Percentiles rank a stretch among this genome's conserved stretches.
phyloP scores from a whole-genome alignment of 2,888 invertebrate species.

The Drosophila prostipennis region DNA sequence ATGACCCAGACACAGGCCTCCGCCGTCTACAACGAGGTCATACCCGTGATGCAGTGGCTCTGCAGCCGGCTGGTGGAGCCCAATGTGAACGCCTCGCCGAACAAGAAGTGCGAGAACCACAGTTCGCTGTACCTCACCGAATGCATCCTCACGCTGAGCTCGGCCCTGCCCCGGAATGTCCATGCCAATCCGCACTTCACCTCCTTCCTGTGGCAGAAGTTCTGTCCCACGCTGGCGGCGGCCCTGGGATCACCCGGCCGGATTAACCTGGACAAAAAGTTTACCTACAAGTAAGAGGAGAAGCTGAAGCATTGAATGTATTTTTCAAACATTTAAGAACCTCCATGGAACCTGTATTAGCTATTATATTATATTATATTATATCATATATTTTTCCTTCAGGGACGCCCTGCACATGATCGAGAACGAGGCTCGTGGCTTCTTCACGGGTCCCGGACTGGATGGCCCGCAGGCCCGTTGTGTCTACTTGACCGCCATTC shows the following conservation, averaged over 20 bases:
- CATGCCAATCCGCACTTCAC: conserved; percentile 94
- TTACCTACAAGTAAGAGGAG: conserved; percentile 87
- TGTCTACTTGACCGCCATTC: conserved; percentile 94
- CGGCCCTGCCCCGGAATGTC: conserved; percentile 92
- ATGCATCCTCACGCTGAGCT: conserved; percentile 93
- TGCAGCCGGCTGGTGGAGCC: conserved; percentile 93
- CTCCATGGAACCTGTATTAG: no score
- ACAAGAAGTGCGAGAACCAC: conserved; percentile 82
- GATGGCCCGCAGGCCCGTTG: conserved; percentile 94
- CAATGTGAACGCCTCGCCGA: conserved; percentile 85
- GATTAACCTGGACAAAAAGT: conserved; percentile 89
- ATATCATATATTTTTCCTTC: neutral
- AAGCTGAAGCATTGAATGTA: no score
- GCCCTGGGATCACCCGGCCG: conserved; percentile 93
- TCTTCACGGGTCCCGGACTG: conserved; percentile 85
- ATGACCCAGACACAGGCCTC: conserved; percentile 87
- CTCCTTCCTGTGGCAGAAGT: conserved; percentile 95
- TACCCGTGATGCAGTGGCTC: conserved; percentile 94
- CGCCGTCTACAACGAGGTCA: conserved; percentile 94
- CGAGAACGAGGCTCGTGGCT: conserved; percentile 84
- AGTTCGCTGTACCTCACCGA: conserved; percentile 91
- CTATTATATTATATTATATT: no score
- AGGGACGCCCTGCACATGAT: conserved; percentile 84
- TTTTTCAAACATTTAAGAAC: no score
- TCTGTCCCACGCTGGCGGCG: conserved; percentile 94